Conservation (phyloP, 2,113 vertebrate species). For the Notothenia coriiceps region DNA sequence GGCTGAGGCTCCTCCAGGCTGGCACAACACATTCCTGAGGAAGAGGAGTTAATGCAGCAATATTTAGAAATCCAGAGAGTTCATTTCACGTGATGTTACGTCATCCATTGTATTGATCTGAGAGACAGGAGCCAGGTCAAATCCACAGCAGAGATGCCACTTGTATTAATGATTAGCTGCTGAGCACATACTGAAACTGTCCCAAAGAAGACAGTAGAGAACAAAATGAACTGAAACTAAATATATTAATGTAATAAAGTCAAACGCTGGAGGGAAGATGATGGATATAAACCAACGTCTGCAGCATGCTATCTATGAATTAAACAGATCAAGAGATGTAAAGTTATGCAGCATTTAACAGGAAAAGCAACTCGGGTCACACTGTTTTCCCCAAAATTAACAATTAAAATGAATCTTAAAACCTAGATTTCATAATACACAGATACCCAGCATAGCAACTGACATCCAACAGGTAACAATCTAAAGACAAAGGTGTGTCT, state of each 20-base stretch:
- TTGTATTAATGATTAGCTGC: conserved; percentile 82
- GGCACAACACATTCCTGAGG: conserved; percentile 71
- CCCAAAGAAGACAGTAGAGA: not conserved
- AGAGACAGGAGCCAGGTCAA: conserved; percentile 47
- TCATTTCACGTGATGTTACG: not conserved
- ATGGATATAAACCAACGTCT: too few relatives aligned
- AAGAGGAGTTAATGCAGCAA: not conserved
- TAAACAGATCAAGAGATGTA: not conserved
- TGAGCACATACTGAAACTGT: conserved; percentile 41
- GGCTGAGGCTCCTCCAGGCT: conserved; percentile 77
- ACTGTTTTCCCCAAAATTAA: not conserved
- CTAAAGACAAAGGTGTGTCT: not conserved
- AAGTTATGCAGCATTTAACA: not conserved
- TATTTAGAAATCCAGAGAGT: not conserved
- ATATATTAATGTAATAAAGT: too few relatives aligned
- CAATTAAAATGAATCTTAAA: not conserved
- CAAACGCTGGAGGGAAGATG: too few relatives aligned
- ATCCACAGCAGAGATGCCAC: conserved; percentile 50
- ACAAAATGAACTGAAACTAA: too few relatives aligned
- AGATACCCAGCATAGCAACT: not conserved
- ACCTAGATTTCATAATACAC: not conserved
- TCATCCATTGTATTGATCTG: conserved; percentile 61
- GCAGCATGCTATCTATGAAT: not conserved
- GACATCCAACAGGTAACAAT: not conserved
- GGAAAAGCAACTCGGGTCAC: not conserved